Evolutionary conservation across 2,888 invertebrate species (phyloP), one percentile per base, ranked within the genome.

Genomic region (Spilarctia lutea): DNA sequence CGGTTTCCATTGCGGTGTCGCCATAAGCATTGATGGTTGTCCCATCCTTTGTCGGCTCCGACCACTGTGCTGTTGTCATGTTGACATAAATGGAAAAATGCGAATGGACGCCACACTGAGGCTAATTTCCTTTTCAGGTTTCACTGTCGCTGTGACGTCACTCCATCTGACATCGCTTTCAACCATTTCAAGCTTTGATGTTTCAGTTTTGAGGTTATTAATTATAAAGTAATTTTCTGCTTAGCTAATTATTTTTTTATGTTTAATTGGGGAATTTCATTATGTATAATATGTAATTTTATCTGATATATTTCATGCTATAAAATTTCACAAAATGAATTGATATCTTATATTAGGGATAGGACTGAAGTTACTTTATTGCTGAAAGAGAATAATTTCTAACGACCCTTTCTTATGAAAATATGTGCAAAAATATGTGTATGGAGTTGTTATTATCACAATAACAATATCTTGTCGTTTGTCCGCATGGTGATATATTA

Each of bases 21-120:
- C 75, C 75, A 78, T 77, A 68, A 77, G 73, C 80, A 81, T 81
- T 81, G 81, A 86, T 79, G 82, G 68, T 75, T 71, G 79, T 79
- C 76, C 80, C 78, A 78, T 85, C 87, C 87, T 86, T 88, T 88
- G 88, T 84, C 77, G 75, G 74, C 73, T 74, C 79, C 81, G 74
- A 79, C 78, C 82, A 81, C 84, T 77, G 84, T 86, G 84, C 78
- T 81, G 79, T 79, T 84, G 88, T 88, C 86, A 86, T 79, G 81
- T 79, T 88, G 90, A 88, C 89, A 85, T 83, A 89, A 92, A 92
- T 91, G 92, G 93, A 93, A 93, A 93, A 93, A 93, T 89, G 88
- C 88, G 83, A 82, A 82, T 86, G 88, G 84, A 80, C 82, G 71
- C 81, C 77, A 85, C 83, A 84, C 84, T 85, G 85, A 78, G 89